Percentiles rank a stretch among this genome's conserved stretches.
phyloP scores from a whole-genome alignment of 2,113 vertebrate species.

The Gila orcuttii region DNA sequence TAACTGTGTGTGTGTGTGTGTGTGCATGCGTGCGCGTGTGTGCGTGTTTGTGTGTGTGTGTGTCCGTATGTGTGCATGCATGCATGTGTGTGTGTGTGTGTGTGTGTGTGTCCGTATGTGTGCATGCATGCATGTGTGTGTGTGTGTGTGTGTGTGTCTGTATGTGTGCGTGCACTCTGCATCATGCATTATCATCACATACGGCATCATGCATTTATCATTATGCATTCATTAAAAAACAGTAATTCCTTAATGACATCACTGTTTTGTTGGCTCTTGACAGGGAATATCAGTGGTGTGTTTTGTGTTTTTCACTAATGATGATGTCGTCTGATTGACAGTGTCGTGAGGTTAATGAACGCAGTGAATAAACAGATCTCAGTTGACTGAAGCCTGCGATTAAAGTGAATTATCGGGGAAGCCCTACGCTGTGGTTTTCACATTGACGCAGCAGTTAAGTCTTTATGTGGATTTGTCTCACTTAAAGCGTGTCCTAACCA shows the following conservation, averaged over 20 bases:
- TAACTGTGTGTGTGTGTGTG: too few species aligned
- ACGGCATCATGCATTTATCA: background rate
- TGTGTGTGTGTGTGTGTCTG: too few species aligned
- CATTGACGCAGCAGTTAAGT: background rate
- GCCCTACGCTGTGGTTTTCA: background rate
- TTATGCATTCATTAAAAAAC: background rate
- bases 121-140: background rate
- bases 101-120: fast-evolving
- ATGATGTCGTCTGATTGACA: slow-evolving; percentile 6
- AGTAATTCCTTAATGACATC: background rate
- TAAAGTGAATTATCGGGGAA: slow-evolving; percentile 5
- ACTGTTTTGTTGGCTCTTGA: background rate
- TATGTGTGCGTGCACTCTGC: too few species aligned
- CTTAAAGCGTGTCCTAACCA: slow-evolving; percentile 15
- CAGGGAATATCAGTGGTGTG: background rate
- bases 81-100: too few species aligned
- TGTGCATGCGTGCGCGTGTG: fast-evolving
- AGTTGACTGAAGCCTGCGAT: background rate
- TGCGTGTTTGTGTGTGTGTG: too few species aligned
- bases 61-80: too few species aligned
- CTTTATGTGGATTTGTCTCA: slow-evolving; percentile 21
- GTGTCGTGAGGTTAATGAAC: slow-evolving; percentile 15
- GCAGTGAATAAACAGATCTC: background rate
- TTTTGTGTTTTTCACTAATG: background rate
- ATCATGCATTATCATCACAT: too few species aligned